These are phyloP conservation scores for Zoroaster sp. DNA, from an alignment of 53 echinoderm and acorn worm species.

Conservation along the genomic window DNA sequence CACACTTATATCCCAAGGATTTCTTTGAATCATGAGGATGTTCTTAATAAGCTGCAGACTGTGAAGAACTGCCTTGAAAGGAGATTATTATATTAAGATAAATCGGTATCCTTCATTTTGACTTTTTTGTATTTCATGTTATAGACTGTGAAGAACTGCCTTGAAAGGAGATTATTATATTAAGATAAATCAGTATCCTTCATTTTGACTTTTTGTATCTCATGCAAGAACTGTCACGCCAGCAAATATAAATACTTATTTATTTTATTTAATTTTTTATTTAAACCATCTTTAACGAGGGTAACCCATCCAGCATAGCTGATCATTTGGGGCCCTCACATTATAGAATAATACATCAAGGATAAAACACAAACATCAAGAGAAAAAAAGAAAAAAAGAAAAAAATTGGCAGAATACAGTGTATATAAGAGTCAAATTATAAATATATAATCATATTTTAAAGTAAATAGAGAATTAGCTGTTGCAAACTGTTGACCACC, in stretches of 20 bases:
- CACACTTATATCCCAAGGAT: background rate
- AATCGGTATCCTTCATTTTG: slow-evolving; percentile 13
- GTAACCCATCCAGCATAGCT: too few species aligned
- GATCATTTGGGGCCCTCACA: too few species aligned
- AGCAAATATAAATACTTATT: background rate
- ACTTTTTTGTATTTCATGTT: too few species aligned
- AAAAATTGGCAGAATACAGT: background rate
- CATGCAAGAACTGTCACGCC: background rate
- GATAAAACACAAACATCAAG: too few species aligned
- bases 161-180: background rate
- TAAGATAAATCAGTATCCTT: slow-evolving; percentile 13
- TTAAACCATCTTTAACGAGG: background rate
- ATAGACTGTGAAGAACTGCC: slow-evolving; percentile 17
- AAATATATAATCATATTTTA: too few species aligned
- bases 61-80: slow-evolving; percentile 2
- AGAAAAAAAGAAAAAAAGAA: background rate
- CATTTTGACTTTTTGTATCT: background rate
- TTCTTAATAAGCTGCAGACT: slow-evolving; percentile 15
- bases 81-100: background rate
- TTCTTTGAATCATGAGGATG: background rate
- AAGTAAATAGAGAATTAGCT: too few species aligned
- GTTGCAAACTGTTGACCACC: too few species aligned
- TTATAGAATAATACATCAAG: too few species aligned
- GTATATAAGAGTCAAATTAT: background rate
- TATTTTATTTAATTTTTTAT: background rate